Evolutionary conservation across 2,888 invertebrate species (phyloP).

Genomic region (Dryobotodes eremita): DNA sequence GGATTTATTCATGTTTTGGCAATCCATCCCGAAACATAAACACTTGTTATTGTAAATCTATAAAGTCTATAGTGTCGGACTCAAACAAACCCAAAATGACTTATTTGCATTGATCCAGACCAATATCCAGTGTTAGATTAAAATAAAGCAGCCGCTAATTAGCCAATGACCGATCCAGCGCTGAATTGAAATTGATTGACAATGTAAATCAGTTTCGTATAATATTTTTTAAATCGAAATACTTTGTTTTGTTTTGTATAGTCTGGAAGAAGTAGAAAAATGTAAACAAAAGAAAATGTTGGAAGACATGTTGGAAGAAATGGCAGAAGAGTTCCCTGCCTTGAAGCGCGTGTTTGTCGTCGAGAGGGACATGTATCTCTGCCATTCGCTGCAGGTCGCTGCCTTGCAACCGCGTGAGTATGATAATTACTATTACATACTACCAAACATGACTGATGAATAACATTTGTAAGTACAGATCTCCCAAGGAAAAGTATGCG

Average conservation of each 20-base stretch:
- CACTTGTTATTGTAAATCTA: neutral
- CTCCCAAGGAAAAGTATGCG: neutral
- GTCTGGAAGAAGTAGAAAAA: conserved; percentile 97
- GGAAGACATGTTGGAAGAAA: conserved; percentile 97
- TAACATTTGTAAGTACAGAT: neutral
- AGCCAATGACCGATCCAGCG: neutral
- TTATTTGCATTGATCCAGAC: neutral
- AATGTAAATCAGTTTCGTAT: no score
- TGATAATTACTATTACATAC: neutral
- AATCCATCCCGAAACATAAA: neutral
- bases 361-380: conserved; percentile 97
- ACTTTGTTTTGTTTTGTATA: conserved; percentile 77
- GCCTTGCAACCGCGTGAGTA: conserved; percentile 84
- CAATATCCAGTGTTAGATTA: neutral
- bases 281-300: conserved; percentile 97
- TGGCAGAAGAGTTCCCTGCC: conserved; percentile 98
- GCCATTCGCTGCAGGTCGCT: conserved; percentile 95
- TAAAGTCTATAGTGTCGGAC: no score
- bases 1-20: neutral
- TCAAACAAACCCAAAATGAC: neutral
- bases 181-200: neutral
- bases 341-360: conserved; percentile 97
- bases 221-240: neutral
- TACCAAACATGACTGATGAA: neutral
- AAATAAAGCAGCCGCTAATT: neutral